These are phyloP conservation scores for Nasonia longicornis DNA, from an alignment of 1,140 invertebrate genomes.

Conservation along the genomic window DNA sequence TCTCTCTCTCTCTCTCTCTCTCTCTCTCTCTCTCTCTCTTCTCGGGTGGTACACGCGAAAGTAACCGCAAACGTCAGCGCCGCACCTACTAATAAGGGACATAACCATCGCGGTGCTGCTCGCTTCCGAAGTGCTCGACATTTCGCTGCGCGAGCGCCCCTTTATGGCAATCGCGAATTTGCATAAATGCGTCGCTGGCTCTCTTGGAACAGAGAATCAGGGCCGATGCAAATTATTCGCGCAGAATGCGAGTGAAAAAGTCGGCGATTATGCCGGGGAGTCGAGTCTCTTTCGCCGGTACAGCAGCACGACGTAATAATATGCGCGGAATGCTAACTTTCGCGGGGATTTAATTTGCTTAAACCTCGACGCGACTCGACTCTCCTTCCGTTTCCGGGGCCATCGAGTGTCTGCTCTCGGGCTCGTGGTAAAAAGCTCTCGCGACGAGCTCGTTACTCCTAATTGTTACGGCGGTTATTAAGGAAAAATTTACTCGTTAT, in stretches of 20 bases:
- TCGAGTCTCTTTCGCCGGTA: not conserved
- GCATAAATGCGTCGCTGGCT: slow-evolving; percentile 38
- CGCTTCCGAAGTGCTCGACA: slow-evolving; percentile 33
- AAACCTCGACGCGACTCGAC: slow-evolving; percentile 26
- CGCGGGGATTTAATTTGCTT: slow-evolving; percentile 45
- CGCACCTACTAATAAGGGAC: slow-evolving; percentile 37
- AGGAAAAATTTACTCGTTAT: not conserved
- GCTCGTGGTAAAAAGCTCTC: not conserved
- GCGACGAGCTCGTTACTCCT: not conserved
- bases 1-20: no score
- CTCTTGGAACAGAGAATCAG: not conserved
- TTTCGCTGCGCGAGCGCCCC: slow-evolving; percentile 11
- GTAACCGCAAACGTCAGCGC: slow-evolving; percentile 28
- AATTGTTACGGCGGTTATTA: not conserved
- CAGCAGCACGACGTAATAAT: slow-evolving; percentile 30
- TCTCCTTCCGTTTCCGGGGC: not conserved
- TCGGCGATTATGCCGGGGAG: slow-evolving; percentile 27
- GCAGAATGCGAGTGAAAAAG: slow-evolving; percentile 21
- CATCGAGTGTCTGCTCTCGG: not conserved
- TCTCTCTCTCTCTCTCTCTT: not conserved
- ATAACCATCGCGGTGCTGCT: slow-evolving; percentile 43
- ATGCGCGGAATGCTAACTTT: slow-evolving; percentile 39
- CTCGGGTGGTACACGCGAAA: slow-evolving; percentile 9
- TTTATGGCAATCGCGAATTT: slow-evolving; percentile 40
- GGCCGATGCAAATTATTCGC: slow-evolving; percentile 42